Base-by-base conservation (phyloP, 1,140 invertebrate genomes). In the Arctopsyche grandis region DNA sequence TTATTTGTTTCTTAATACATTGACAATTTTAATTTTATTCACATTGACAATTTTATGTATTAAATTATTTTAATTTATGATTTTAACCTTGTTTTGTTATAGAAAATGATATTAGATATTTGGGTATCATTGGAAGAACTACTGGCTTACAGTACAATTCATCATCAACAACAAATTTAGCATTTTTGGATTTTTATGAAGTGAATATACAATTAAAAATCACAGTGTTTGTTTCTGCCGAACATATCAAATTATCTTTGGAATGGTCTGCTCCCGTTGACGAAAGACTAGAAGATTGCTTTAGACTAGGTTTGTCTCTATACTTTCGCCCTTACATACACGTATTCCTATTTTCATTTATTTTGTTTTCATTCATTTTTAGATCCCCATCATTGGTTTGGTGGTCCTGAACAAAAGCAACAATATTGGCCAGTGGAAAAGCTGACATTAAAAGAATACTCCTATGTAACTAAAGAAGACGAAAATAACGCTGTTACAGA, bases 401-500 rank as follows among this genome's bases (percentile, higher is more conserved):
- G 89, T 5, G 92, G 92, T 0, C 90, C 91, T 0, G 88, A 92
- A 85, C 85, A 89, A 82, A 85, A 89, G n/a, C 83, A 90, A 73
- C 92, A 93, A 83, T 84, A 90, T 19, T 94, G 91, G 89, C 93
- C 93, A 0, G 87, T 93, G 19, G 90, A 94, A 83, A 86, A 90
- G 5, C 89, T 91, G 80, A 85, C 85, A 0, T 90, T 89, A 44
- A 85, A 86, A 0, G 91, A 92, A 66, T 89, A 90, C 60, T 86
- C 91, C 0, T 92, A 92, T 83, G 82, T 93, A 5, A 89, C 91
- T 21, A 91, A 90, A 56, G 91, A 93, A 84, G 81, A 85, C 7
- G 86, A 89, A 56, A 93, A 93, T 83, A 90, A 89, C 81, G 93
- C 91, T 5, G 88, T 96, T 0, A 85, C 91, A 0, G 94, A 96